phyloP scores from a whole-genome alignment of 2,113 vertebrate genomes.

The Garra rufa region DNA sequence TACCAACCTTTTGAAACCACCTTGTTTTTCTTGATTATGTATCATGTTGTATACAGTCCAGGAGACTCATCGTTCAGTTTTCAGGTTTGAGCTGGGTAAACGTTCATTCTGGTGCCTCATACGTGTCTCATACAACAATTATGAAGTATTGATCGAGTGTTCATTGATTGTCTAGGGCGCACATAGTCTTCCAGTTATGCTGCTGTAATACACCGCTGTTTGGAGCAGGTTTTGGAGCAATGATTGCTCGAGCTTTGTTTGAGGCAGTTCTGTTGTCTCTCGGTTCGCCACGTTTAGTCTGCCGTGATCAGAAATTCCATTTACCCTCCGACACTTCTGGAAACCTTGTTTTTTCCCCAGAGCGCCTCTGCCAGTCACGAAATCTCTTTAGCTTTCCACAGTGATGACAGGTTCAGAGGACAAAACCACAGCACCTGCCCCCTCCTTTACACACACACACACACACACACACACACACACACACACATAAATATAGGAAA shows the following conservation, averaged over 20 bases:
- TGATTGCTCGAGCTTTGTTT: conserved; percentile 2
- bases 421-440: conserved; percentile 27
- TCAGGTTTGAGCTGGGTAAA: not conserved
- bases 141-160: conserved; percentile 6
- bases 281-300: conserved; percentile 19
- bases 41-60: not conserved
- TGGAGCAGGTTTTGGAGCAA: not conserved
- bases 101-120: not conserved
- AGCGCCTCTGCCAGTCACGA: conserved; percentile 37
- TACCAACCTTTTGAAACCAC: not conserved
- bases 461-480: not conserved
- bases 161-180: not conserved
- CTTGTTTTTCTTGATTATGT: not conserved
- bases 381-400: conserved; percentile 41
- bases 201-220: not conserved
- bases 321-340: conserved; percentile 39
- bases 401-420: conserved; percentile 34
- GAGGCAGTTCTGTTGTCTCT: conserved; percentile 24
- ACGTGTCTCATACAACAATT: not conserved
- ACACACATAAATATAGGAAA: not conserved
- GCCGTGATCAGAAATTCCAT: conserved; percentile 52
- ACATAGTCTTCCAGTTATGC: not conserved
- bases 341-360: conserved; percentile 34
- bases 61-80: not conserved
- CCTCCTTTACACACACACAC: not conserved